phyloP scores from a whole-genome alignment of 2,113 vertebrate genomes.

The Callionymus lyra region DNA sequence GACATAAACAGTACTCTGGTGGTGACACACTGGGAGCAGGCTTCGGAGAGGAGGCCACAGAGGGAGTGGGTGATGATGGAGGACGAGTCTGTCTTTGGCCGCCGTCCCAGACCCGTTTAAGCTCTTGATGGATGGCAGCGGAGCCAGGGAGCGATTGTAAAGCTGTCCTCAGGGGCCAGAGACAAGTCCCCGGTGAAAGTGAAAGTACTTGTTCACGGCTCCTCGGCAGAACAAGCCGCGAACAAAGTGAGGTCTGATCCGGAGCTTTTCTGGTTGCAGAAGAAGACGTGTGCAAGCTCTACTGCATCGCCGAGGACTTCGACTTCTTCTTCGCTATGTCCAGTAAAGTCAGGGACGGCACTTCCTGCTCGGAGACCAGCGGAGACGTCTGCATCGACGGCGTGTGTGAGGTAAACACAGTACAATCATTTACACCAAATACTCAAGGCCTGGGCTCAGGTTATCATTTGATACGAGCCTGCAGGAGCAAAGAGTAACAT shows the following conservation, averaged over 20 bases:
- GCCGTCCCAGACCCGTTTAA: constrained; percentile 41
- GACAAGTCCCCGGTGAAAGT: constrained; percentile 29
- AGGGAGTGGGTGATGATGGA: constrained; percentile 15
- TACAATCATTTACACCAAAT: not conserved
- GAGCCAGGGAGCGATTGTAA: constrained; percentile 46
- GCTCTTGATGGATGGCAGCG: constrained; percentile 53
- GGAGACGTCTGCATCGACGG: constrained; percentile 90
- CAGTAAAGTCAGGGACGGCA: constrained; percentile 94
- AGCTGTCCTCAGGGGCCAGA: constrained; percentile 32
- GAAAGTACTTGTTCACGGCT: no score
- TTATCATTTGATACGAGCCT: no score
- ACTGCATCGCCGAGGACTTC: constrained; percentile 97
- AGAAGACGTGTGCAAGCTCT: constrained; percentile 93
- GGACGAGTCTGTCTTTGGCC: constrained; percentile 43
- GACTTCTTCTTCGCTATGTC: constrained; percentile 99
- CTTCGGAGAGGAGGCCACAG: constrained; percentile 43
- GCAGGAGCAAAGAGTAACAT: no score
- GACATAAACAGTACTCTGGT: no score
- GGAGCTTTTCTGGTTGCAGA: constrained; percentile 59
- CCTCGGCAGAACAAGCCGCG: no score
- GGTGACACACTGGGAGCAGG: constrained; percentile 35
- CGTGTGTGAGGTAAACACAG: constrained; percentile 78
- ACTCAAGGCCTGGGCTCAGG: not conserved
- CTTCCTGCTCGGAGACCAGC: constrained; percentile 76
- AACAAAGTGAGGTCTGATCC: no score